These are phyloP conservation scores for Ophioninae sp. DNA, from an alignment of 2,888 invertebrate species.

Conservation along the genomic window DNA sequence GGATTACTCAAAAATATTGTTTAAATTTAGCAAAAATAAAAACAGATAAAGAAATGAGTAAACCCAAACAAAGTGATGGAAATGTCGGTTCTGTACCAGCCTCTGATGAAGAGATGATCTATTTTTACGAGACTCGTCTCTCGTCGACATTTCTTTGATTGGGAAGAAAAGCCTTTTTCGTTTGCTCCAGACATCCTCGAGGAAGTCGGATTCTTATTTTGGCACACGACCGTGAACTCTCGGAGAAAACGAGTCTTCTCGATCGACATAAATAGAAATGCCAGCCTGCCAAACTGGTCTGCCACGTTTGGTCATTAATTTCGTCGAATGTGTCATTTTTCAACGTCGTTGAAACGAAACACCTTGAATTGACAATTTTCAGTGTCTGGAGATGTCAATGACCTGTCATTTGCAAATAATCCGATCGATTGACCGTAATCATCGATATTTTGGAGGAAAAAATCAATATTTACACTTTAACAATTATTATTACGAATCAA, in stretches of 20 bases:
- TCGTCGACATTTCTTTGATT: slow-evolving; percentile 22
- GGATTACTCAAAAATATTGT: too few relatives aligned
- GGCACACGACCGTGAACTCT: slow-evolving; percentile 52
- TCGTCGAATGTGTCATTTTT: slow-evolving; percentile 13
- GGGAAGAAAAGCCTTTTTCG: slow-evolving; percentile 30
- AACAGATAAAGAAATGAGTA: neutral
- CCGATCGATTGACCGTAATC: neutral
- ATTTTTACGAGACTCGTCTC: slow-evolving; percentile 21
- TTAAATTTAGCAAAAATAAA: neutral
- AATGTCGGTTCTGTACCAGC: neutral
- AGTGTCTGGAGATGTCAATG: neutral
- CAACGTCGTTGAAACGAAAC: neutral
- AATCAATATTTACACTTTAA: too few relatives aligned
- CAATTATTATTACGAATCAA: too few relatives aligned
- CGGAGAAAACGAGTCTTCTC: neutral
- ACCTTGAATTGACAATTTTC: neutral
- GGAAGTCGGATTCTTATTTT: slow-evolving; percentile 34
- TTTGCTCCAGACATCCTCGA: slow-evolving; percentile 36
- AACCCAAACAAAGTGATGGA: neutral
- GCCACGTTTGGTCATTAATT: slow-evolving; percentile 22
- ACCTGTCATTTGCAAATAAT: neutral
- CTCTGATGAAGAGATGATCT: slow-evolving; percentile 1
- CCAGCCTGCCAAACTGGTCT: slow-evolving; percentile 27
- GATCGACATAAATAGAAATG: slow-evolving; percentile 43
- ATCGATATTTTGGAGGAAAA: neutral